phyloP scores from a whole-genome alignment of 2,797 vertebrate species.

The Avahi laniger region DNA sequence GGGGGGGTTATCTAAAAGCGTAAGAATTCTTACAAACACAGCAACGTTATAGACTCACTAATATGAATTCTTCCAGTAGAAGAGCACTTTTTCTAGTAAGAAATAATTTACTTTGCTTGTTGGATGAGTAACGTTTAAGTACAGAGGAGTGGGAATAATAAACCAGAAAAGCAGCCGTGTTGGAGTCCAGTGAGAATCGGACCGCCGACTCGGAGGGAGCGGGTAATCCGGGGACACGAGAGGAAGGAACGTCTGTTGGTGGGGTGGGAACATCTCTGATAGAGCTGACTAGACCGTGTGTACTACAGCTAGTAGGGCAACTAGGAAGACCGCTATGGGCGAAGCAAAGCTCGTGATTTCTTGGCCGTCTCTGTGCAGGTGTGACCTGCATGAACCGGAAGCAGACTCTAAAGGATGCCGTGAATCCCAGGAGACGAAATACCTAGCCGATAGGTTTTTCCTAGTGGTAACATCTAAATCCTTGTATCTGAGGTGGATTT shows the following conservation, averaged over 20 bases:
- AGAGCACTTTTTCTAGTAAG: not conserved
- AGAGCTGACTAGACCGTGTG: too few relatives aligned
- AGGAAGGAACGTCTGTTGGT: not conserved
- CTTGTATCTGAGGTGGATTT: not conserved
- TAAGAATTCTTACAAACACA: not conserved
- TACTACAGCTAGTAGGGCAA: too few relatives aligned
- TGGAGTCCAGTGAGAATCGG: not conserved
- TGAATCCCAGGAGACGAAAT: not conserved
- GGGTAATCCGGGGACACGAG: not conserved
- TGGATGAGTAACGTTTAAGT: not conserved
- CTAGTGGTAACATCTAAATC: not conserved
- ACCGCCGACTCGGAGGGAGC: not conserved
- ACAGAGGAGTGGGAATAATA: not conserved
- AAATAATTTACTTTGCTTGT: not conserved
- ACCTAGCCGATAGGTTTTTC: not conserved
- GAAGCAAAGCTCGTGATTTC: not conserved
- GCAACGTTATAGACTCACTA: not conserved
- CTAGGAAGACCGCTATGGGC: not conserved
- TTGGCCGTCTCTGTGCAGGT: not conserved
- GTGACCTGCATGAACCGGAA: not conserved
- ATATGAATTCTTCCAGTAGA: not conserved
- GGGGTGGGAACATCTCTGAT: too few relatives aligned
- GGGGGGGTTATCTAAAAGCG: not conserved
- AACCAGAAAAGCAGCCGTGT: not conserved
- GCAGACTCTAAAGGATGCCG: not conserved